Evolutionary conservation across 2,113 vertebrate genomes (phyloP), one percentile per base, ranked within the genome.

Genomic region (Neolamprologus hecqui): DNA sequence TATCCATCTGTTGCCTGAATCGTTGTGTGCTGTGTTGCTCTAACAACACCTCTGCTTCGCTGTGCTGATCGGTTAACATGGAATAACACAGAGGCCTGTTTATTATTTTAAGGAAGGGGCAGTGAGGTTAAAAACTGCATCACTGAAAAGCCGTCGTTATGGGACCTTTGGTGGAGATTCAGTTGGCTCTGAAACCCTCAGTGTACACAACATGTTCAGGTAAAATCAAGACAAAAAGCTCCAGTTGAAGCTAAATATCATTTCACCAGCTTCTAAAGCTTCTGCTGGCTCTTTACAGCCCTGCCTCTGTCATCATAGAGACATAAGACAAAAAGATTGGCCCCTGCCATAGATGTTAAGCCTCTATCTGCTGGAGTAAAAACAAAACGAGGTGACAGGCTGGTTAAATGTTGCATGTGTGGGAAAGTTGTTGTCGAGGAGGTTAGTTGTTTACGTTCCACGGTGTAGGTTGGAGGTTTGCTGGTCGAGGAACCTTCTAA

Each of bases 1-100:
- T 87, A 68, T 54, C 87, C 68, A 83, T 51, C 58, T 84, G 86
- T 90, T 79, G 79, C 83, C 89, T 93, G 42, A 82, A 83, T 85
- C 17, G 8, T 84, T 83, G 35, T 86, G 91, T 94, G 90, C 89
- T 90, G 87, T 90, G 81, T 86, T 57, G 85, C 70, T 82, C 47
- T 60, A 65, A 86, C 8, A 2, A 13, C 40, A 42, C 33, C 28
- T 60, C 35, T 47, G 70, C 68, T 19, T 75, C 23, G 10, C 37
- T 6, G 42, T 49, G 42, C 42, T 31, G 23, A 13, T 49, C 9
- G 10, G 5, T 8, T 77, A 63, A 35, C 15, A 6, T 49, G 23
- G 14, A 28, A 68, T 31, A 11, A 49, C 42, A 7, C 45, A 2
- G 23, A 77, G 23, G 14, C 2, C 14, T 0, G 9, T 11, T 12